Evolutionary conservation across 2,888 invertebrate species (phyloP), one percentile per base, ranked within the genome.

Genomic region (Magallana nippona): DNA sequence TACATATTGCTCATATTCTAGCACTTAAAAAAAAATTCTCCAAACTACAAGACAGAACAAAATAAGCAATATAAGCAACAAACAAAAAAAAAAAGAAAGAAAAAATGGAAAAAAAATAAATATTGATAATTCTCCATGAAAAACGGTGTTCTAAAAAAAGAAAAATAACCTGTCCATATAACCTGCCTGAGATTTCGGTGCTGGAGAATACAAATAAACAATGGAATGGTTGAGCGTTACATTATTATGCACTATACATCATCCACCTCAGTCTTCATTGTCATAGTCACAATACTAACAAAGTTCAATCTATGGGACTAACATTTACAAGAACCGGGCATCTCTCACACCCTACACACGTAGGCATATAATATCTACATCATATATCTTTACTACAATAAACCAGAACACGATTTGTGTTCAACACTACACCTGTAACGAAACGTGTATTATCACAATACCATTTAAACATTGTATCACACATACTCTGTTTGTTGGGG

Each of bases 151-250:
- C 8, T 71, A 44, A 44, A 8, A 44, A 44, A 44, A 44, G 44
- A 44, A 44, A 44, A 71, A 15, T 15, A 71, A 71, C 22, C 27
- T 22, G 11, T 27, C 22, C 13, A 71, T 22, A 44, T 44, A 27
- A 71, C 71, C 27, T 71, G 71, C 71, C 71, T 71, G 71, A 71
- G 71, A 71, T 71, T 11, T 22, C 44, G 22, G 32, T 11, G 27
- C 71, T 71, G 27, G 63, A 63, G 71, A 71, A 15, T 60, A 60
- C 60, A 60, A 60, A 60, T 71, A 71, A 32, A 71, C 15, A 15
- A 71, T 71, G 71, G 71, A 71, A 71, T 71, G 71, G 32, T 71
- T 71, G 71, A 27, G 22, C 71, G 32, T 71, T 15, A 32, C 71
- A 71, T 13, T 71, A 71, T 71, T 71, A 71, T 27, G 32, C 71